A percentile compares a stretch with the other conserved stretches of the same genome.
phyloP scores from a whole-genome alignment of 1,140 invertebrate species.

The Drosophila melanogaster region Release_6_plus_ISO1_MT NC_004354.4:20906501-20907000 shows the following conservation, averaged over 20 bases:
- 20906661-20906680: constrained; percentile 35
- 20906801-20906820: no score
- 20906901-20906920: no score
- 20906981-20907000: neutral
- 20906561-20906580: constrained; percentile 74
- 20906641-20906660: constrained; percentile 37
- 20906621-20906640: constrained; percentile 49
- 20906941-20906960: no score
- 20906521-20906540: constrained; percentile 21
- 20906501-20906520: neutral
- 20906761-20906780: no score
- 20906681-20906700: constrained; percentile 16
- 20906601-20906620: constrained; percentile 58
- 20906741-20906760: neutral
- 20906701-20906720: neutral
- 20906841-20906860: no score
- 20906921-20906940: no score
- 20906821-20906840: no score
- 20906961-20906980: neutral
- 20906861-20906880: no score
- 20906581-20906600: constrained; percentile 83
- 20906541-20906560: constrained; percentile 20
- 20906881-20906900: no score
- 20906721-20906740: neutral
- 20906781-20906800: no score